A percentile compares a stretch with the other conserved stretches of the same genome.
These are phyloP conservation scores for Zoanthus gigantus DNA, from an alignment of 92 coral and sea anemone genomes.

Conservation along the genomic window DNA sequence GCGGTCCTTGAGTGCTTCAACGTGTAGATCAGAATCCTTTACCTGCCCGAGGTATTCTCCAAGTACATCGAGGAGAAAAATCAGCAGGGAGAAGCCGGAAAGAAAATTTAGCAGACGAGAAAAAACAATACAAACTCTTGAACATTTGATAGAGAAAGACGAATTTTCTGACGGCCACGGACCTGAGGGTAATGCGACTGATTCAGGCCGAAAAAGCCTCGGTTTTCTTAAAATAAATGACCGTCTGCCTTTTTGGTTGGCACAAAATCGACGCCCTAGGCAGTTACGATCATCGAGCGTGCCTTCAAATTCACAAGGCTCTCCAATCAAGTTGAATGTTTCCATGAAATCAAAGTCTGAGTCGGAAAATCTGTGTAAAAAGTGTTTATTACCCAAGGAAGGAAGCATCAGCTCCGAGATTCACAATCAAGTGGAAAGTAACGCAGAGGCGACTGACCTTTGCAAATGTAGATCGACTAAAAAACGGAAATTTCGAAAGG, in stretches of 20 bases:
- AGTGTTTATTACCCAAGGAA: conserved; percentile 61
- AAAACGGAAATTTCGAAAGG: neutral
- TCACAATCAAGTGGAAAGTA: neutral
- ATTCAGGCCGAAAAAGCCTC: conserved; percentile 11
- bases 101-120: conserved; percentile 71
- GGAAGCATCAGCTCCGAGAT: neutral
- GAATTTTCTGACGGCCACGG: conserved; percentile 54
- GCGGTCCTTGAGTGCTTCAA: conserved; percentile 55
- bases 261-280: conserved; percentile 40
- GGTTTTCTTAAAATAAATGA: conserved; percentile 4
- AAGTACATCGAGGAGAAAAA: conserved; percentile 33
- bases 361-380: neutral
- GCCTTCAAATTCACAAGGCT: neutral
- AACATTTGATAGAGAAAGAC: conserved; percentile 81
- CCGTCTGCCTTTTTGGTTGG: conserved; percentile 49
- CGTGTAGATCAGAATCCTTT: conserved; percentile 37
- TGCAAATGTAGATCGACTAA: neutral
- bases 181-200: neutral
- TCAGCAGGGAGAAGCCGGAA: conserved; percentile 53
- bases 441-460: neutral
- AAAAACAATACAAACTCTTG: conserved; percentile 63
- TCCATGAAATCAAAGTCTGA: neutral
- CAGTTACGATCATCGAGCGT: conserved; percentile 53
- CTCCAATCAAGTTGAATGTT: neutral
- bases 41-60: conserved; percentile 33